Conservation (phyloP, 23 tunicate species). For the Halocynthia aurantium region DNA sequence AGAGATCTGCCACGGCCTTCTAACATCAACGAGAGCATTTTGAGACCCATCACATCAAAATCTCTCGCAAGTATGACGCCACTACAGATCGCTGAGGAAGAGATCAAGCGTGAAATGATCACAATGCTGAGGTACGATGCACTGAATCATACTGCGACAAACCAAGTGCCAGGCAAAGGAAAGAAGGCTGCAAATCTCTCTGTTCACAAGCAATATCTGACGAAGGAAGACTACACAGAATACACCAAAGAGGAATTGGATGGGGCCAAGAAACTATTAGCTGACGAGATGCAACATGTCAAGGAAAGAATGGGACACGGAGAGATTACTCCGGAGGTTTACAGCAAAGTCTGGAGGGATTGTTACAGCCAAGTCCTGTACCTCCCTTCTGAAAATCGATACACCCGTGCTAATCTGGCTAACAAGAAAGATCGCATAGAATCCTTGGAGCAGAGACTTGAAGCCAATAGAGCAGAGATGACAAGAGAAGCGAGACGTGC, state of each 20-base stretch:
- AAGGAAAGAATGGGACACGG: constrained; percentile 92
- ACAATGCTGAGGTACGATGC: constrained; percentile 95
- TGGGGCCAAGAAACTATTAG: constrained; percentile 38
- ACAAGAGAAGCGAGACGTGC: constrained; percentile 87
- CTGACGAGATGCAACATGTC: constrained; percentile 68
- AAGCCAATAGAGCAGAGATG: constrained; percentile 80
- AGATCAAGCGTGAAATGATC: constrained; percentile 93
- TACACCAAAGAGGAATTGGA: constrained; percentile 52
- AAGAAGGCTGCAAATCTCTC: constrained; percentile 68
- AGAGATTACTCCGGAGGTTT: constrained; percentile 61
- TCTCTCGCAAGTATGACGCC: constrained; percentile 42
- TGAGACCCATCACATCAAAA: constrained; percentile 37
- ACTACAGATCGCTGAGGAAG: constrained; percentile 88
- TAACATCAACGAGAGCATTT: constrained; percentile 65
- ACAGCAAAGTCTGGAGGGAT: constrained; percentile 90
- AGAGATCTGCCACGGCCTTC: constrained; percentile 83
- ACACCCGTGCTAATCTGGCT: constrained; percentile 88
- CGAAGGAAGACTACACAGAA: constrained; percentile 44
- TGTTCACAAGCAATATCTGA: constrained; percentile 62
- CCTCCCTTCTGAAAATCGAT: constrained; percentile 89
- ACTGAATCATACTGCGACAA: constrained; percentile 60
- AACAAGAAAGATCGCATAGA: constrained; percentile 92
- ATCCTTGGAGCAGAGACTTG: constrained; percentile 73
- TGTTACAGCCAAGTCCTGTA: constrained; percentile 92
- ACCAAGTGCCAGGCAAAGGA: constrained; percentile 86